Conservation (phyloP, 2,888 invertebrate species). For the Lepidonotus clava region DNA sequence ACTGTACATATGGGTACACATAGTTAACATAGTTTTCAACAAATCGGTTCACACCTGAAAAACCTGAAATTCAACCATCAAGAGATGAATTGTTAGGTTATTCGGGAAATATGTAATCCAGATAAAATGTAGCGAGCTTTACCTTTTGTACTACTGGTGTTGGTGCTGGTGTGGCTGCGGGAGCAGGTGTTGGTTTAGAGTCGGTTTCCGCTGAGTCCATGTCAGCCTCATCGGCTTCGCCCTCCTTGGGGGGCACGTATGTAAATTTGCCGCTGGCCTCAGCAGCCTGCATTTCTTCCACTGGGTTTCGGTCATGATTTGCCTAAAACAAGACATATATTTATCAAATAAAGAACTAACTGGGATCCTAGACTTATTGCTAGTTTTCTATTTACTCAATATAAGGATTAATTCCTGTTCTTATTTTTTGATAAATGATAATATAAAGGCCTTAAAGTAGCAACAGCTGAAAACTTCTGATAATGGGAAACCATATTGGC, state of each 20-base stretch:
- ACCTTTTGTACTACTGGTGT: conserved; percentile 47
- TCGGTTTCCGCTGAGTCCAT: neutral
- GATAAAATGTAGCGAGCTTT: neutral
- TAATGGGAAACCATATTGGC: too few species aligned
- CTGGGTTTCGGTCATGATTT: conserved; percentile 82
- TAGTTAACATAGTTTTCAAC: too few species aligned
- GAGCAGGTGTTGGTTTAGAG: neutral
- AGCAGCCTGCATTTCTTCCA: conserved; percentile 86
- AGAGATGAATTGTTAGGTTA: too few species aligned
- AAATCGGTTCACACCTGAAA: too few species aligned
- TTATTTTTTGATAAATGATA: too few species aligned
- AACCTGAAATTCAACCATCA: too few species aligned
- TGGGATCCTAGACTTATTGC: too few species aligned
- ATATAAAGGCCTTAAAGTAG: too few species aligned
- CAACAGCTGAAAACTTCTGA: too few species aligned
- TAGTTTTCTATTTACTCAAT: too few species aligned
- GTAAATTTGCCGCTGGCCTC: conserved; percentile 83
- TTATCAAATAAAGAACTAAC: neutral
- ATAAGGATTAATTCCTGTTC: too few species aligned
- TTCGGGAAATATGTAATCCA: neutral
- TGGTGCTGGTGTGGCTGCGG: neutral
- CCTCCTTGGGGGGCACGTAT: conserved; percentile 70
- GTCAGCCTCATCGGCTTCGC: conserved; percentile 44
- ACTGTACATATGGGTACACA: too few species aligned
- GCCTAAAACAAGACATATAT: neutral